phyloP scores from a whole-genome alignment of 2,113 vertebrate species.

The Sula dactylatra region DNA sequence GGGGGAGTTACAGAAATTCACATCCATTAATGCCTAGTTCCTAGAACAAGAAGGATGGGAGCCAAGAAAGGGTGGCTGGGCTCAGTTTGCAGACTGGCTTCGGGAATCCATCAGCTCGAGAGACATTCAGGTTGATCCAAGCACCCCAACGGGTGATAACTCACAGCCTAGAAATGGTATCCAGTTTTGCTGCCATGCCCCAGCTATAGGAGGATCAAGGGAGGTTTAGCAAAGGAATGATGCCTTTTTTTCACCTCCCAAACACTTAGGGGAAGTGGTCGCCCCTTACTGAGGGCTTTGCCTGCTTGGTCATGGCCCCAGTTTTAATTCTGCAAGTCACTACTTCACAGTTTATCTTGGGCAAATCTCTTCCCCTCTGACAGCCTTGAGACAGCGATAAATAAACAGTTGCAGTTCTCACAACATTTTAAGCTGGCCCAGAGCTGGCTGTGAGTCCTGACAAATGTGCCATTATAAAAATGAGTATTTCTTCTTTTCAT shows the following conservation, averaged over 20 bases:
- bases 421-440: background rate
- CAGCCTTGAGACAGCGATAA: background rate
- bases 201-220: background rate
- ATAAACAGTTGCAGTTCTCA: background rate
- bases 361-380: background rate
- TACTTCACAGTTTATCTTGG: background rate
- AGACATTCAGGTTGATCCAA: background rate
- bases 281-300: background rate
- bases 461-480: background rate
- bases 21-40: fast-evolving
- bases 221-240: background rate
- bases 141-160: background rate
- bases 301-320: background rate
- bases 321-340: background rate
- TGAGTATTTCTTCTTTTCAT: background rate
- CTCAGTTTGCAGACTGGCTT: background rate
- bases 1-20: background rate
- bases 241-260: background rate
- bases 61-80: background rate
- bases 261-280: fast-evolving
- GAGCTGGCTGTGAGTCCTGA: background rate
- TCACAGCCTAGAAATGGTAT: background rate
- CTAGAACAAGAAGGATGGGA: background rate
- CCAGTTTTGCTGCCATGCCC: background rate
- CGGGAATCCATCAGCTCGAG: background rate